phyloP scores from a whole-genome alignment of 1,140 invertebrate genomes.

The Brachionus rubens region DNA sequence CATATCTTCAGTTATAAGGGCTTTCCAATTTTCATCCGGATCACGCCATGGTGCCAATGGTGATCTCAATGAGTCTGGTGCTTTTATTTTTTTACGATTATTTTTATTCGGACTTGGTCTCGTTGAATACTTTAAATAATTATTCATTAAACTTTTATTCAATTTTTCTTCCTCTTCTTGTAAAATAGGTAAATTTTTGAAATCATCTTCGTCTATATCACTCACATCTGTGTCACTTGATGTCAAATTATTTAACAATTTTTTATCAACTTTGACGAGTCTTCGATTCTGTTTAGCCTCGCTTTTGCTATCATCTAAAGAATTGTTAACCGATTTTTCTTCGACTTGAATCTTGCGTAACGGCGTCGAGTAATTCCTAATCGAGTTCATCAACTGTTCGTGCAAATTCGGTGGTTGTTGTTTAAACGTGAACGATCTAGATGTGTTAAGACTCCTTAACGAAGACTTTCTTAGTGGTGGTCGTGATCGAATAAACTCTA shows the following conservation, averaged over 20 bases:
- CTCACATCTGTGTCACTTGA: conserved; percentile 34
- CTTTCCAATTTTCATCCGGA: conserved; percentile 30
- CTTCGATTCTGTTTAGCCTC: conserved; percentile 47
- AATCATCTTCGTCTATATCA: conserved; percentile 35
- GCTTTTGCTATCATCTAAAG: conserved; percentile 50
- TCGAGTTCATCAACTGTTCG: conserved; percentile 76
- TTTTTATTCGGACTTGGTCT: background rate
- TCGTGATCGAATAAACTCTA: conserved; percentile 90
- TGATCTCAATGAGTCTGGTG: conserved; percentile 10
- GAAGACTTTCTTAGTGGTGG: conserved; percentile 71
- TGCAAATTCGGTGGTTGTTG: conserved; percentile 18
- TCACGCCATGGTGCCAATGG: conserved; percentile 34
- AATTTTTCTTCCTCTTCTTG: conserved; percentile 2
- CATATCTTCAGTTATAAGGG: background rate
- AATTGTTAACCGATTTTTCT: background rate
- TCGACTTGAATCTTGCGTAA: background rate
- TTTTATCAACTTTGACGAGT: conserved; percentile 41
- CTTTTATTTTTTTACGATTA: conserved; percentile 12
- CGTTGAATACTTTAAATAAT: background rate
- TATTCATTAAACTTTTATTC: background rate
- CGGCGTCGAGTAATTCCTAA: conserved; percentile 67
- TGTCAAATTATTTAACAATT: conserved; percentile 7
- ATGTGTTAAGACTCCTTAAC: conserved; percentile 68
- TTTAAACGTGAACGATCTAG: conserved; percentile 6
- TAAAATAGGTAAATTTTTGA: conserved; percentile 16